phyloP scores from a whole-genome alignment of 2,888 invertebrate genomes.

The Abscondita cerata region DNA sequence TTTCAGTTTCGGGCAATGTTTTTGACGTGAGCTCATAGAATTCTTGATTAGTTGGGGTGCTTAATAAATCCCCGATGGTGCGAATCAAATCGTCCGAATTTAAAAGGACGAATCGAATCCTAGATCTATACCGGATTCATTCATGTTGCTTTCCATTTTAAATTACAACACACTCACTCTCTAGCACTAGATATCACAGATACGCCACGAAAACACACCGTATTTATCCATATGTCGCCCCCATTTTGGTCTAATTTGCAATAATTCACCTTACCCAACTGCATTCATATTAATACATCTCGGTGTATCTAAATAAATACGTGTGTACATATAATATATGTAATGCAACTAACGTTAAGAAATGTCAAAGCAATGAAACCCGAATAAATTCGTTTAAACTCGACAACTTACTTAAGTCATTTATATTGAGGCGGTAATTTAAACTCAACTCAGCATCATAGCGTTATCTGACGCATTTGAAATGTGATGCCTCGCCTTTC shows the following conservation, averaged over 20 bases:
- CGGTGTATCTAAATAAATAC: not conserved
- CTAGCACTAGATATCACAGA: conserved; percentile 17
- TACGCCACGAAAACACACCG: conserved; percentile 13
- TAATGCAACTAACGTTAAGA: not conserved
- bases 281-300: not conserved
- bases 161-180: not conserved
- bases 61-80: conserved; percentile 60
- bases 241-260: conserved; percentile 11
- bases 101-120: conserved; percentile 68
- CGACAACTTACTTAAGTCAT: conserved; percentile 4
- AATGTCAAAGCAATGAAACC: conserved; percentile 5
- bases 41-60: conserved; percentile 64
- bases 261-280: not conserved
- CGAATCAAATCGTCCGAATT: conserved; percentile 60
- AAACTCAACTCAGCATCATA: not conserved
- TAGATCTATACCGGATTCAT: conserved; percentile 71
- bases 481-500: no score
- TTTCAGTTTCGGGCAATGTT: conserved; percentile 65
- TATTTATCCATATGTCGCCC: conserved; percentile 27
- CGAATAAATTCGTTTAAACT: conserved; percentile 13
- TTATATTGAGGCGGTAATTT: conserved; percentile 17
- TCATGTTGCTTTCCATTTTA: conserved; percentile 53
- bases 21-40: conserved; percentile 70
- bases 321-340: not conserved
- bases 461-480: no score